Percentiles rank a stretch among this genome's conserved stretches.
These are phyloP conservation scores for Ptilonorhynchus violaceus DNA, from an alignment of 2,113 vertebrate species.

Conservation along the genomic window DNA sequence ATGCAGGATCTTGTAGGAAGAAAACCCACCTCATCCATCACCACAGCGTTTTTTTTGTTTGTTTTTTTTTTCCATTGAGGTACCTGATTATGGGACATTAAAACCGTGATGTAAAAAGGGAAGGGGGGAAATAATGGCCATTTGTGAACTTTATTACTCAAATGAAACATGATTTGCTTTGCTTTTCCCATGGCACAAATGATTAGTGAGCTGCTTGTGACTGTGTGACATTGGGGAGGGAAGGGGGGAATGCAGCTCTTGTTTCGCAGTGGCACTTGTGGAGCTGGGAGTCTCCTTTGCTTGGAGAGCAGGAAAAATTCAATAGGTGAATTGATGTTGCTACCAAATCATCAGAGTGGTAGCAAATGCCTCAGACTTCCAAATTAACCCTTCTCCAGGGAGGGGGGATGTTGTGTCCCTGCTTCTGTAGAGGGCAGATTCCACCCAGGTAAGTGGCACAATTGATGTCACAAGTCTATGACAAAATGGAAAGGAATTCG, in stretches of 20 bases:
- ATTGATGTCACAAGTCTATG: not conserved
- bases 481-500: not conserved
- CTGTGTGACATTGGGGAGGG: accelerated
- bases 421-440: not conserved
- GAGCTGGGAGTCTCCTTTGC: not conserved
- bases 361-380: not conserved
- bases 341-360: not conserved
- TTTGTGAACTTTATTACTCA: not conserved
- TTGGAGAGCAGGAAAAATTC: not conserved
- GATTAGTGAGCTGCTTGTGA: not conserved
- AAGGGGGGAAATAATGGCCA: not conserved
- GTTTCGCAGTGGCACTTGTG: not conserved
- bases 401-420: not conserved
- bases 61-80: not conserved
- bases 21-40: slow-evolving; percentile 54
- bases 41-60: not conserved
- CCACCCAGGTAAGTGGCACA: not conserved
- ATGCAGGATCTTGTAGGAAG: not conserved
- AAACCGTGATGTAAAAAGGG: not conserved
- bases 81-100: not conserved
- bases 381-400: not conserved
- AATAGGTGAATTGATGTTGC: not conserved
- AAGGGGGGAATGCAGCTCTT: not conserved
- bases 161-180: not conserved
- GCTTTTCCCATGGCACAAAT: not conserved